Base-by-base conservation (phyloP, 2,113 vertebrate species). In the Zosterops pallidus region DNA sequence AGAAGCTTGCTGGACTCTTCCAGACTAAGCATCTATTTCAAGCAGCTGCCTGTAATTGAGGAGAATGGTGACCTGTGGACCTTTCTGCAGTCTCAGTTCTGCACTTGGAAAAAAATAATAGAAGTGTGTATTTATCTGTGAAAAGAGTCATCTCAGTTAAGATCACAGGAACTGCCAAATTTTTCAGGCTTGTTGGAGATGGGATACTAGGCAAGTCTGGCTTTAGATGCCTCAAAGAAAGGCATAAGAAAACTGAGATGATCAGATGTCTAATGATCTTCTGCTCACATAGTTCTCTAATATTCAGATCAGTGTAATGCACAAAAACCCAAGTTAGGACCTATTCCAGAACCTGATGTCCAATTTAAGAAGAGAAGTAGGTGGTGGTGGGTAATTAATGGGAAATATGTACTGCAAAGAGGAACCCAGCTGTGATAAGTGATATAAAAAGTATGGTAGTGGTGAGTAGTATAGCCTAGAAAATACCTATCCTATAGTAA, bases 121-220 rank as follows among this genome's bases (percentile, higher is more conserved):
- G 28, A 80, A 60, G 7, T 31, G 23, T 60, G 50, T 50, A 69
- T 87, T 87, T 84, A 28, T 76, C 44, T 56, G 74, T 79, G 62
- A 68, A 91, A 93, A 94, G 49, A 85, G 86, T 86, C 18, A n/a
- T 78, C 81, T 75, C n/a, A 35, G 31, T 79, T 85, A 87, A 91
- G 67, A 83, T 64, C 70, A 76, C 53, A n/a, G 13, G 57, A 88
- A 46, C 53, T 62, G 67, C 41, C 67, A 57, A 37, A 44, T 80
- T 85, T 87, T 93, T 90, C n/a, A 69, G 47, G 49, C 46, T 76
- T 14, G 2, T 12, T 79, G 41, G 44, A 72, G 47, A 26, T 13
- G 21, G 37, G 50, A 42, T 62, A 63, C 56, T 47, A 44, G 33
- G 53, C 47, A 92, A 87, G 22, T 12, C 21, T 1, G 0, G 8